Percentiles rank a stretch among this genome's conserved stretches.
Evolutionary conservation across 1,140 invertebrate genomes (phyloP).

Genomic region (Lycorma delicatula): DNA sequence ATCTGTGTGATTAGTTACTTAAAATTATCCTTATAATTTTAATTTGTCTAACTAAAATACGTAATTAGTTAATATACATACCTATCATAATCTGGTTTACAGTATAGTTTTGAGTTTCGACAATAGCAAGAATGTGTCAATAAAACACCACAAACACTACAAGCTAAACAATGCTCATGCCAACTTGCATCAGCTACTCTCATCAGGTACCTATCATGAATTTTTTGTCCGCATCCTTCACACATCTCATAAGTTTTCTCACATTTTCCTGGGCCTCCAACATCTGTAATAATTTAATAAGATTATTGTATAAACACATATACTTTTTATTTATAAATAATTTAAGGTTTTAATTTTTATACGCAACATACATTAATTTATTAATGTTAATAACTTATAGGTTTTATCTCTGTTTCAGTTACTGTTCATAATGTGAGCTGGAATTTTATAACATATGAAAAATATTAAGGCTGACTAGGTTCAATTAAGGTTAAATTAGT

Average conservation of each 20-base stretch:
- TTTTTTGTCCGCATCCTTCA: conserved; percentile 83
- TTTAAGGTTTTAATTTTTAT: background rate
- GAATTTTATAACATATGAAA: too few species aligned
- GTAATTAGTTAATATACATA: too few species aligned
- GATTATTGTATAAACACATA: conserved; percentile 20
- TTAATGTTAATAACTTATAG: too few species aligned
- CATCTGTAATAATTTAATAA: conserved; percentile 1
- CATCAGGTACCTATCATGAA: conserved; percentile 87
- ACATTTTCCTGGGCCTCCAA: conserved; percentile 21
- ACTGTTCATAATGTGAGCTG: too few species aligned
- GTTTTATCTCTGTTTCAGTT: too few species aligned
- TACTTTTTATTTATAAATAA: background rate
- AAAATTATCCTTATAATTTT: too few species aligned
- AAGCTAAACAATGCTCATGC: conserved; percentile 89
- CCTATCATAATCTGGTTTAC: conserved; percentile 89
- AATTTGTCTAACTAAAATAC: too few species aligned
- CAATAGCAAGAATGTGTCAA: conserved; percentile 84
- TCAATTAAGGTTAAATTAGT: too few species aligned
- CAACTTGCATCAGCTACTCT: conserved; percentile 83
- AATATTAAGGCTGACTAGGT: too few species aligned
- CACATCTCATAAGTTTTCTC: conserved; percentile 49
- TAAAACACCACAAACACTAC: conserved; percentile 78
- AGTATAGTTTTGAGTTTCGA: conserved; percentile 88
- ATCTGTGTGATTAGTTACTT: too few species aligned
- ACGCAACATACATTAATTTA: too few species aligned